Conservation (phyloP, 2,797 vertebrate genomes). For the Erethizon dorsatum region DNA sequence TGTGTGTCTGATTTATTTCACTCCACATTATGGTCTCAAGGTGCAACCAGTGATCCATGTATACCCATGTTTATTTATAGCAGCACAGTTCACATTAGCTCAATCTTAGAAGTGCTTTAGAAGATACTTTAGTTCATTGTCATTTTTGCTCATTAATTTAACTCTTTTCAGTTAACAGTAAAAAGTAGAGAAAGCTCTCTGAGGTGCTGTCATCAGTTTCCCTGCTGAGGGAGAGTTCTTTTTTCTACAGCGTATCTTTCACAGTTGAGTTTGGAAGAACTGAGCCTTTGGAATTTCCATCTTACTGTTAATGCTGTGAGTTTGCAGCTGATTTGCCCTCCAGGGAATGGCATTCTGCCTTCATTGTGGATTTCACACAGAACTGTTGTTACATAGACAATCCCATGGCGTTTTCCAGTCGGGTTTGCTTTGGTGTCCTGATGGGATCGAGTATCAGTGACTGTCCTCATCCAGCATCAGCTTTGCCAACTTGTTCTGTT, state of each 20-base stretch:
- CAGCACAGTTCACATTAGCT: neutral
- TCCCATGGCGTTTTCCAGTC: neutral
- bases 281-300: neutral
- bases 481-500: neutral
- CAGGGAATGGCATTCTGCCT: neutral
- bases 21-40: neutral
- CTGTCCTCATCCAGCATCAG: neutral
- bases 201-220: neutral
- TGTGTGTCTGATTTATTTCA: neutral
- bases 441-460: neutral
- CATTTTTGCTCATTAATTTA: neutral
- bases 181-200: neutral
- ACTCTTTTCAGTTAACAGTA: constrained; percentile 16
- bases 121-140: constrained; percentile 17
- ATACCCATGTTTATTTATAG: neutral
- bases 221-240: neutral
- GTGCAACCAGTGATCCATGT: neutral
- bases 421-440: constrained; percentile 10
- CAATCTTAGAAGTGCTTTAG: neutral
- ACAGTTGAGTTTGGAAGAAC: constrained; percentile 10
- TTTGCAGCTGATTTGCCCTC: constrained; percentile 19
- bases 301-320: neutral
- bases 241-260: neutral
- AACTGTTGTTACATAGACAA: neutral
- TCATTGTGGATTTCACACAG: neutral